Evolutionary conservation across 2,888 invertebrate species (phyloP).

Genomic region (Cheilosia vulpina): DNA sequence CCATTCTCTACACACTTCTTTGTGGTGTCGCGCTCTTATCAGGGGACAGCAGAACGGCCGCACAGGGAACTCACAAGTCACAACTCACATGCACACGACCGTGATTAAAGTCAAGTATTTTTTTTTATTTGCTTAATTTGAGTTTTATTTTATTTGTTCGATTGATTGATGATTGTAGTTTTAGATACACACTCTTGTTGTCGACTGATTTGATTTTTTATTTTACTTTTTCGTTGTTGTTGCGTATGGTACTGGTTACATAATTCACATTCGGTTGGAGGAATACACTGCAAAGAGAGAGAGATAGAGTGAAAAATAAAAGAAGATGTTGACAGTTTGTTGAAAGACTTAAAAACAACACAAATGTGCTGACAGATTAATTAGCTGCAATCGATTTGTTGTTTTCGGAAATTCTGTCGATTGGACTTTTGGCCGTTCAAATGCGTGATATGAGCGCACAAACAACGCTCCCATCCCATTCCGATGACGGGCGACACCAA

Average conservation of each 20-base stretch:
- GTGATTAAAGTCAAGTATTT: conserved; percentile 58
- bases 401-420: conserved; percentile 4
- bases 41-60: conserved; percentile 35
- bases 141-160: conserved; percentile 66
- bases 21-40: conserved; percentile 57
- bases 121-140: conserved; percentile 46
- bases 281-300: conserved; percentile 28
- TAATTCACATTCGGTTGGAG: conserved; percentile 39
- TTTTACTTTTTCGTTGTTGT: conserved; percentile 3
- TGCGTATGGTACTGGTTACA: conserved; percentile 34
- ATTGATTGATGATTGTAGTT: conserved; percentile 56
- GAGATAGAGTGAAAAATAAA: not conserved
- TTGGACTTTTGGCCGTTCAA: conserved; percentile 62
- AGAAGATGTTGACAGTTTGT: not conserved
- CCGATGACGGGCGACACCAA: too few species aligned
- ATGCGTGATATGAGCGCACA: conserved; percentile 4
- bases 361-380: conserved; percentile 61
- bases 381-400: conserved; percentile 52
- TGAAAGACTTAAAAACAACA: conserved; percentile 16
- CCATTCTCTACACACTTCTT: conserved; percentile 36
- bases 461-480: too few species aligned
- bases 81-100: conserved; percentile 38
- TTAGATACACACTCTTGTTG: conserved; percentile 50
- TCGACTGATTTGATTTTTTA: conserved; percentile 23
- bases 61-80: conserved; percentile 18